Base-by-base conservation (phyloP, 2,113 vertebrate genomes). In the Arvicanthis niloticus region DNA sequence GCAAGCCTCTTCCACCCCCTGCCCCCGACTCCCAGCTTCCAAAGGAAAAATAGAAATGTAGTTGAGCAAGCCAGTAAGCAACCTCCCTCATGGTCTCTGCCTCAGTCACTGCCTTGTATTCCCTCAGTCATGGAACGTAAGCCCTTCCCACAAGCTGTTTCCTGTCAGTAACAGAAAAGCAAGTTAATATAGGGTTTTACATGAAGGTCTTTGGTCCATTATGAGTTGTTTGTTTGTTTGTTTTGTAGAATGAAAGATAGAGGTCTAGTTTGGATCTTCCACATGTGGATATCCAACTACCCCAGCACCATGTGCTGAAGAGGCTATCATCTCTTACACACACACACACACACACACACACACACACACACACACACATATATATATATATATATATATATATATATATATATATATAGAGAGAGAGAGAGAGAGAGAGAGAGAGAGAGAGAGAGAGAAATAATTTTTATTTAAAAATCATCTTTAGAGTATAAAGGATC, bases 401-500 rank as follows among this genome's bases (percentile, higher is more conserved):
- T n/a, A n/a, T n/a, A n/a, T n/a, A n/a, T n/a, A n/a, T n/a, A n/a
- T n/a, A n/a, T n/a, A n/a, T n/a, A n/a, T n/a, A n/a, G 48, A 51
- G 48, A 51, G 48, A 51, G n/a, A 75, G 42, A 77, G 26, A 51
- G 45, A 51, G 6, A 51, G 16, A 53, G 48, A 81, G 51, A 58
- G 10, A 58, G 53, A 58, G 34, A 81, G 17, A 37, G 45, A 78
- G 45, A 51, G 7, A 51, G 45, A 58, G 21, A 62, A 3, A n/a
- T 1, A 81, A 24, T 40, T 45, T 85, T 65, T 85, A 65, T 65
- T 68, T 42, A 58, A 80, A 98, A 96, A 73, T 31, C 58, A 73
- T 96, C 94, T 90, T 96, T 51, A 89, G 15, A 51, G 42, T 95
- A 5, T 89, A 93, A 89, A 10, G 2, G 42, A 94, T 80, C 91